phyloP scores from a whole-genome alignment of 2,113 vertebrate species.

The Scomber japonicus region DNA sequence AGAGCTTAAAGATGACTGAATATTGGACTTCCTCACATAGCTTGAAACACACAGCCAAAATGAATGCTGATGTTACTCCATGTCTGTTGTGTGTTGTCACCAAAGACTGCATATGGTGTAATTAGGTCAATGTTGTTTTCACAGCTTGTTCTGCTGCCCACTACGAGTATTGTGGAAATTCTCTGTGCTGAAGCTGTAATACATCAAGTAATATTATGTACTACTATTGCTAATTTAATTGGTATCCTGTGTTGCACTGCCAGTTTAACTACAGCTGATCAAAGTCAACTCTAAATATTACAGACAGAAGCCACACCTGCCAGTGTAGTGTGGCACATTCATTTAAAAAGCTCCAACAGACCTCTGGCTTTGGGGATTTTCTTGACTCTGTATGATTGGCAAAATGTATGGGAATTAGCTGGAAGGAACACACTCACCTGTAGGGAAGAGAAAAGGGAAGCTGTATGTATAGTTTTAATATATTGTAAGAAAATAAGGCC shows the following conservation, averaged over 20 bases:
- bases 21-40: background rate
- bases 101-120: no score
- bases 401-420: background rate
- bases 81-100: no score
- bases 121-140: no score
- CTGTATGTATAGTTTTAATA: background rate
- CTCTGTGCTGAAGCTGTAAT: no score
- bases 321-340: background rate
- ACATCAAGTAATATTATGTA: background rate
- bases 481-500: background rate
- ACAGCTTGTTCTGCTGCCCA: no score
- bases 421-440: background rate
- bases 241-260: background rate
- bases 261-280: background rate
- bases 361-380: background rate
- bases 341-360: slow-evolving; percentile 7
- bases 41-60: background rate
- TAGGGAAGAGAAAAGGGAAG: background rate
- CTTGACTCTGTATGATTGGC: background rate
- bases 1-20: background rate
- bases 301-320: background rate
- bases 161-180: no score
- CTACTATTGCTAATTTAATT: background rate
- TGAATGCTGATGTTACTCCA: background rate
- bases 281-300: background rate